Evolutionary conservation across 2,113 vertebrate genomes (phyloP).

Genomic region (Osmerus mordax): DNA sequence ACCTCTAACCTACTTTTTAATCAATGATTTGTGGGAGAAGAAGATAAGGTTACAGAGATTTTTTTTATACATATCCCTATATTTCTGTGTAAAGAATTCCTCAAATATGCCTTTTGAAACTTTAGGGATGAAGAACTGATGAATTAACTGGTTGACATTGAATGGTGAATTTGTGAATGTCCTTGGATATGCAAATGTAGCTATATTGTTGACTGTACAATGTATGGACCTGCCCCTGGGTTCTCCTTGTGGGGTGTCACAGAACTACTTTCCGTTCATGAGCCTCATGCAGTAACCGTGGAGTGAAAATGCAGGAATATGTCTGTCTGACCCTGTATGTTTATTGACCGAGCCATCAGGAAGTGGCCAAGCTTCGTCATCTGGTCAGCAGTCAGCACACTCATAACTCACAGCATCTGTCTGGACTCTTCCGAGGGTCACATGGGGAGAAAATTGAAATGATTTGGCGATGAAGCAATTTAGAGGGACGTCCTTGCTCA

Average conservation of each 20-base stretch:
- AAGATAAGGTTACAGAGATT: too few species aligned
- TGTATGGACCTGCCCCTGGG: background rate
- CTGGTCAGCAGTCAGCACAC: slow-evolving; percentile 60
- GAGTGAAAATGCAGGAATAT: slow-evolving; percentile 13
- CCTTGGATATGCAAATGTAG: too few species aligned
- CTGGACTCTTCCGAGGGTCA: slow-evolving; percentile 38
- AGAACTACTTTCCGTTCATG: slow-evolving; percentile 10
- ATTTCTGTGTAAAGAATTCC: too few species aligned
- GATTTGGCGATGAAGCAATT: slow-evolving; percentile 69
- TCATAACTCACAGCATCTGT: slow-evolving; percentile 54
- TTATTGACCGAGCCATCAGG: slow-evolving; percentile 62
- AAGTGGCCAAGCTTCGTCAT: slow-evolving; percentile 68
- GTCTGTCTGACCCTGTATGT: slow-evolving; percentile 54
- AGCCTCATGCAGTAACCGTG: slow-evolving; percentile 18
- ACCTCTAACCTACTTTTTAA: too few species aligned
- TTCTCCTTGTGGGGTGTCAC: background rate
- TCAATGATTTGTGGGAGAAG: too few species aligned
- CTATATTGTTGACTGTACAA: background rate
- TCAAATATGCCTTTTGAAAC: too few species aligned
- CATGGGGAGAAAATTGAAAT: slow-evolving; percentile 61
- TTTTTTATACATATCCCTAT: too few species aligned
- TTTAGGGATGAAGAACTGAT: too few species aligned
- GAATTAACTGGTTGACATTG: too few species aligned
- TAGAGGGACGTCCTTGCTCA: slow-evolving; percentile 40
- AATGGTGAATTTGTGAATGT: too few species aligned